Evolutionary conservation across 2,113 vertebrate genomes (phyloP), one percentile per base, ranked within the genome.

Genomic region (Peromyscus leucopus): DNA sequence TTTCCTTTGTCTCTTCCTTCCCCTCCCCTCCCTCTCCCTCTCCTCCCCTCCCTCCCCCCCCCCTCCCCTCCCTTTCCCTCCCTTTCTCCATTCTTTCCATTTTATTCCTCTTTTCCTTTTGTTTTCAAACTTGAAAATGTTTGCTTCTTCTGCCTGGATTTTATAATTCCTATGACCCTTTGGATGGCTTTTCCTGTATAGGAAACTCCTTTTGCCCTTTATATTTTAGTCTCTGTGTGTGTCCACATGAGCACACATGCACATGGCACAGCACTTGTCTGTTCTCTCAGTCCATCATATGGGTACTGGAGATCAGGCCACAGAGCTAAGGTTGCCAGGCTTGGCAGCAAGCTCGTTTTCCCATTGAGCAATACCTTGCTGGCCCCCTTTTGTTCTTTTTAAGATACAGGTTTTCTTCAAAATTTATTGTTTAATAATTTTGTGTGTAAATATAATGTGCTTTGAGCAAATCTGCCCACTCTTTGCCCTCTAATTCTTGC

Each of bases 11-110:
- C 33, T 33, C 9, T 39, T 5, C 74, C 72, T 11, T n/a, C 1
- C 5, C 12, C 13, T 13, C 5, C 13, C 6, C 31, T 5, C 0
- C 1, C 15, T n/a, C 4, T 48, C 4, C 13, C 6, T 16, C 1
- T 11, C 67, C 5, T 7, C 2, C 6, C 36, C 46, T 5, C n/a
- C 71, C 22, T 36, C 2, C 2, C 17, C 28, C 16, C 2, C 13
- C 24, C 13, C 5, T 31, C 0, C 7, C 39, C 4, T 1, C 46
- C 17, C 28, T 7, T 7, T 28, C 24, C 13, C 11, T 31, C 0
- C 7, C 39, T 4, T 1, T 46, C 22, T 10, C 26, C 12, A 7
- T 48, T 22, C 2, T n/a, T 39, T 46, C 39, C 39, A 24, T 46
- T 26, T 12, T 2, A 7, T n/a, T 57, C 19, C 33, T 36, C 57